phyloP scores from a whole-genome alignment of 2,797 vertebrate genomes.

The Nothura maculosa region DNA sequence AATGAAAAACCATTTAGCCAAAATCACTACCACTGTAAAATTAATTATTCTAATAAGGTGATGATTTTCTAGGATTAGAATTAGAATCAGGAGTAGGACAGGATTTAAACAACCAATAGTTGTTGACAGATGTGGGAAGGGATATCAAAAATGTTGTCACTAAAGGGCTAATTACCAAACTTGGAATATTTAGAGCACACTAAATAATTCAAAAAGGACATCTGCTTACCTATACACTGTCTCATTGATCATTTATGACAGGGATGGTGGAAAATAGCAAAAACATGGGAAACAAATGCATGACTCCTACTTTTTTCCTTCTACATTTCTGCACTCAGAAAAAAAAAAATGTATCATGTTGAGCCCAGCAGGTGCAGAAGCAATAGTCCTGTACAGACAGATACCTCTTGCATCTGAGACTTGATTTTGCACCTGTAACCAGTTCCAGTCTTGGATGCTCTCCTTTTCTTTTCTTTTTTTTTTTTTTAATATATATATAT shows the following conservation, averaged over 20 bases:
- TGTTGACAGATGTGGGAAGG: not conserved
- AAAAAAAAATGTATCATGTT: not conserved
- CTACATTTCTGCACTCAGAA: not conserved
- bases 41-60: constrained; percentile 53
- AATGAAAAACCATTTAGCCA: constrained; percentile 38
- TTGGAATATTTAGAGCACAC: not conserved
- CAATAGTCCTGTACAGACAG: not conserved
- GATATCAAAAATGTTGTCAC: not conserved
- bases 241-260: not conserved
- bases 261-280: not conserved
- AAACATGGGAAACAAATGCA: not conserved
- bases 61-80: constrained; percentile 46
- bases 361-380: not conserved
- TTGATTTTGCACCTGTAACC: not conserved
- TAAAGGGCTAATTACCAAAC: not conserved
- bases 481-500: no score
- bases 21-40: constrained; percentile 29
- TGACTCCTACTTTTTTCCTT: not conserved
- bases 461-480: no score
- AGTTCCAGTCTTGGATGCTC: not conserved
- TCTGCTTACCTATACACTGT: not conserved
- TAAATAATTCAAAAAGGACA: not conserved
- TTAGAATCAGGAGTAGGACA: not conserved
- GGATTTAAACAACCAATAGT: constrained; percentile 27
- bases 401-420: not conserved